Conservation (phyloP, 2,888 invertebrate genomes). For the Drosophila mimetica region DNA sequence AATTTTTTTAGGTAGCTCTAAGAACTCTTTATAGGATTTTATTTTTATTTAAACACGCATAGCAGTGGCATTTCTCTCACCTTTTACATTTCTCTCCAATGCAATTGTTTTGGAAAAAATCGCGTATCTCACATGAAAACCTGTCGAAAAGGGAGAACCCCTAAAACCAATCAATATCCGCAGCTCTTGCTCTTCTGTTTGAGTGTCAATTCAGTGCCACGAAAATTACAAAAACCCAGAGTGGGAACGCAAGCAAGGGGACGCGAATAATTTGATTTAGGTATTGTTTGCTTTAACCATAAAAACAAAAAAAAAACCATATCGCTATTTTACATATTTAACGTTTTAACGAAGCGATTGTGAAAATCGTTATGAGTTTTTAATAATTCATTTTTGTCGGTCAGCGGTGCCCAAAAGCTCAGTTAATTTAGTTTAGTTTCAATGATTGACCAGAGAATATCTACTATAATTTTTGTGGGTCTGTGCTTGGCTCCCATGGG, state of each 20-base stretch:
- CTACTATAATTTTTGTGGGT: neutral
- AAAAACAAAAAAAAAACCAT: constrained; percentile 7
- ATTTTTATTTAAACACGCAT: neutral
- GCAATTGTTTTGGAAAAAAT: constrained; percentile 12
- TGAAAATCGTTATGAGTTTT: constrained; percentile 34
- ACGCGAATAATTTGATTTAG: constrained; percentile 40
- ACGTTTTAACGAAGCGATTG: neutral
- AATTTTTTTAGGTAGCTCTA: neutral
- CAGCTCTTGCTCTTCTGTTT: constrained; percentile 27
- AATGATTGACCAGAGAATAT: constrained; percentile 5
- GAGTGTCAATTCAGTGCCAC: constrained; percentile 26
- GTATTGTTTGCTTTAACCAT: constrained; percentile 17
- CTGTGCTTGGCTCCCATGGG: constrained; percentile 2
- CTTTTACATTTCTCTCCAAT: neutral
- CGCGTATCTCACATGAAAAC: neutral
- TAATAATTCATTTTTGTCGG: constrained; percentile 4
- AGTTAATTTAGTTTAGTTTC: constrained; percentile 17
- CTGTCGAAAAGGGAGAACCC: constrained; percentile 6
- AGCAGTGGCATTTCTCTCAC: neutral
- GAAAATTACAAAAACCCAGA: constrained; percentile 23
- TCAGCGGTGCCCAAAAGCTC: neutral
- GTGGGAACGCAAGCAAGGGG: neutral
- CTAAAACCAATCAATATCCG: constrained; percentile 42
- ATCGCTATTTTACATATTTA: neutral
- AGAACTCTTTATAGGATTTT: neutral